Base-by-base conservation (phyloP, 2,888 invertebrate species). In the Agelastica alni region DNA sequence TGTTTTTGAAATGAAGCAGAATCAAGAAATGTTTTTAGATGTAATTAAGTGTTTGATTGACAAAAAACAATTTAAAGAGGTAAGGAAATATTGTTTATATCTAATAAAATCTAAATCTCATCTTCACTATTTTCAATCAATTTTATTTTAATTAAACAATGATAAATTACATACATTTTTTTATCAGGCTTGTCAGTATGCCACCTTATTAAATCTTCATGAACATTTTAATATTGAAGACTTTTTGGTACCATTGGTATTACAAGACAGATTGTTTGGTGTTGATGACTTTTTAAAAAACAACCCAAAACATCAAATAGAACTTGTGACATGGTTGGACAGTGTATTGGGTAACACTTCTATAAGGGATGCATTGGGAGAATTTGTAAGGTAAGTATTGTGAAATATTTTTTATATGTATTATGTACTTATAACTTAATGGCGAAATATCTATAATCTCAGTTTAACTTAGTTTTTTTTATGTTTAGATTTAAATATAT, bases 181-280 rank as follows among this genome's bases (percentile, higher is more conserved):
- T 20, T 52, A 54, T 48, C 54, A 84, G 80, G 91, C 88, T 17
- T 86, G 87, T 26, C 88, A 88, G 69, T 83, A 86, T 76, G 81
- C 85, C 4, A 81, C 85, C 47, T 80, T 85, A 45, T 78, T 91
- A 68, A 80, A 85, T 58, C 73, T 91, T 30, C 87, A 87, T 67
- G 78, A 83, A 56, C 78, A 83, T 49, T 89, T 91, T 71, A 78
- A 81, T 42, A 83, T 90, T 45, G 83, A 88, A 69, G 84, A 86
- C 51, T 80, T 93, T 63, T 71, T 91, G 4, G 79, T 94, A 58
- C 93, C 93, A 0, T 77, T 94, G 46, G 80, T 93, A 63, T 77
- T 93, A 32, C 91, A 93, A 79, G 92, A 93, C 70, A 92, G 90
- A 72, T 75, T 86, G 9, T 84, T 83, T 59, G 76, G 89, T 60